These are phyloP conservation scores for Nylanderia fulva DNA, from an alignment of 1,140 invertebrate genomes.

Conservation along the genomic window DNA sequence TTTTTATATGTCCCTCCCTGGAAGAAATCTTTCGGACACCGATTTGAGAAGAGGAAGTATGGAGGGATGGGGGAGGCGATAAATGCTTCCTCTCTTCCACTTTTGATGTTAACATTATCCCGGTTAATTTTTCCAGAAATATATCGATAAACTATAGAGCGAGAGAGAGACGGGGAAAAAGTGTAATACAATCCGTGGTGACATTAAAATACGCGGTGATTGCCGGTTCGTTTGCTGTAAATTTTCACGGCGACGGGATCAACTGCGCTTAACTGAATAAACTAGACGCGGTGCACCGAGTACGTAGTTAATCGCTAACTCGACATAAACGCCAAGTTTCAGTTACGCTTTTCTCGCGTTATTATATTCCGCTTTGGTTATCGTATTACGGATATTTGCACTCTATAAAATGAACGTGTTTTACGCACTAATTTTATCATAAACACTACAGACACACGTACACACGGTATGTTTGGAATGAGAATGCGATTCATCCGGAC, in stretches of 20 bases:
- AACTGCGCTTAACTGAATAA: conserved; percentile 45
- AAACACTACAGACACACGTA: too few species aligned
- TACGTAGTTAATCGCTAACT: conserved; percentile 46
- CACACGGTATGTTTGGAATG: not conserved
- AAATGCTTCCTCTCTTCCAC: too few species aligned
- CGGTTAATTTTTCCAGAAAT: conserved; percentile 21
- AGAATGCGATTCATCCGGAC: not conserved
- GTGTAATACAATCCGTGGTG: not conserved
- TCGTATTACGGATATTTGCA: conserved; percentile 3
- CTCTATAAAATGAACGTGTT: not conserved
- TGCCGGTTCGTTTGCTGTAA: conserved; percentile 13
- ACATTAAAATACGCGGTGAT: conserved; percentile 42
- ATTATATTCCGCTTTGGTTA: conserved; percentile 40
- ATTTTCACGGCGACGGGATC: conserved; percentile 26
- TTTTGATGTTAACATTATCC: not conserved
- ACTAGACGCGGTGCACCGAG: conserved; percentile 40
- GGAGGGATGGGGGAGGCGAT: too few species aligned
- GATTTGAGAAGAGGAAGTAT: too few species aligned
- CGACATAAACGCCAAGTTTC: conserved; percentile 45
- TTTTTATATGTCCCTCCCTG: too few species aligned
- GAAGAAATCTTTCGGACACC: too few species aligned
- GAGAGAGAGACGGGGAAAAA: too few species aligned
- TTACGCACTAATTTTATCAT: conserved; percentile 4
- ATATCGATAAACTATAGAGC: not conserved
- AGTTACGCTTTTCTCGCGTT: conserved; percentile 45